Base-by-base conservation (phyloP, 2,113 vertebrate species). In the Vulpes ferrilata region DNA sequence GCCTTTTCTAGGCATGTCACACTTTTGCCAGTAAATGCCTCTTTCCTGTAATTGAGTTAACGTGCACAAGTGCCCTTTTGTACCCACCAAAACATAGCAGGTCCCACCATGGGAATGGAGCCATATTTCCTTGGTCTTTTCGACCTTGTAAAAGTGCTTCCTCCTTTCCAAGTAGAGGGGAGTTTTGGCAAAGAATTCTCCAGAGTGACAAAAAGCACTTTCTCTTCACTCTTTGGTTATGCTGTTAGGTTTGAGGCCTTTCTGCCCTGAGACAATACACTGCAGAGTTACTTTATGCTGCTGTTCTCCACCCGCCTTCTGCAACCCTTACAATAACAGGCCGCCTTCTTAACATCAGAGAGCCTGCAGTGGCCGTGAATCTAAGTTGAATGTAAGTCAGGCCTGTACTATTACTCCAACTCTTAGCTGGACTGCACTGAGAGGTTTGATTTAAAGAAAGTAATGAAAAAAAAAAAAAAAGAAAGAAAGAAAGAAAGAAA, bases 81-180 rank as follows among this genome's bases (percentile, higher is more conserved):
- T 91, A 65, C 57, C 80, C 83, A 93, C 88, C 83, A 51, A 95
- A 82, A 84, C 95, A 97, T 69, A 94, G 96, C 78, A 93, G 95
- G 98, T 0, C 95, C 67, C 7, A 11, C 97, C 96, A 81, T 71
- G 93, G 93, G 97, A 98, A 81, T 65, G 90, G 80, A 90, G 30
- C 69, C 95, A 23, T 95, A 95, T 71, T 93, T 95, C 93, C 93
- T 96, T 69, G n/a, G 35, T 88, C 88, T 93, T 67, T 92, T 88
- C 88, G 97, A 86, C 76, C 86, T 92, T 12, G 19, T 85, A 93
- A 98, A 98, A 97, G 79, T 30, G 95, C 95, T 94, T 96, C 73
- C 88, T 95, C 0, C 64, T 95, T 98, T 95, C 88, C 94, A 97
- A 98, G 93, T 12, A 98, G 25, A 96, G 97, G n/a, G 88, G 92